phyloP scores from a whole-genome alignment of 1,140 invertebrate species.

The Meloidogyne exigua region DNA sequence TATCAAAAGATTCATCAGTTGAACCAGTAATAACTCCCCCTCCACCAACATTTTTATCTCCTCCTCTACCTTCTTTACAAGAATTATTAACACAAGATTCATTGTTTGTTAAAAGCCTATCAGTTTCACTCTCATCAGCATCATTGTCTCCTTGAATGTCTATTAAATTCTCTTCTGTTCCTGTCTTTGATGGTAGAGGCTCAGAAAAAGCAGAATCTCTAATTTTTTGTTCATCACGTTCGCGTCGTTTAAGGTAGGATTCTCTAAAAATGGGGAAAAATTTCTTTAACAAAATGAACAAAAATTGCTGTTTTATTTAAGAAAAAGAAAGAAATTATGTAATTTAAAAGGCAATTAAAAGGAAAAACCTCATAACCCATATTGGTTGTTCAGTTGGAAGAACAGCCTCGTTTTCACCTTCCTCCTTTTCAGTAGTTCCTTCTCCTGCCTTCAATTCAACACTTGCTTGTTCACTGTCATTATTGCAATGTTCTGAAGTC shows the following conservation, averaged over 20 bases:
- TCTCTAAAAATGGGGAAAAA: slow-evolving; percentile 36
- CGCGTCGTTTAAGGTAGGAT: slow-evolving; percentile 55
- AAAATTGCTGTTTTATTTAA: too few species aligned
- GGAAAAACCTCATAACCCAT: too few species aligned
- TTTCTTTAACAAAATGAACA: too few species aligned
- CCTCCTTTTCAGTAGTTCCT: too few species aligned
- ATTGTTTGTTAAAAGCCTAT: slow-evolving; percentile 40
- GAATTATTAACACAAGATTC: too few species aligned
- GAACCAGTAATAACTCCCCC: slow-evolving; percentile 26
- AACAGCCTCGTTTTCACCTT: too few species aligned
- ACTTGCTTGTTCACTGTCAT: too few species aligned
- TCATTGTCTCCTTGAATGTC: slow-evolving; percentile 24
- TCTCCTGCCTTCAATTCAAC: too few species aligned
- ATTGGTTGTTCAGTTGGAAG: too few species aligned
- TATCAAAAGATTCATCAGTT: slow-evolving; percentile 15
- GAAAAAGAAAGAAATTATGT: too few species aligned
- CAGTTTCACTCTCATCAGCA: slow-evolving; percentile 31
- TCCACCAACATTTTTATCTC: not conserved
- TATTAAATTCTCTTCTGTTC: not conserved
- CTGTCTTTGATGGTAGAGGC: not conserved
- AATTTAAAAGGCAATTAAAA: too few species aligned
- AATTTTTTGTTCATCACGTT: slow-evolving; percentile 53
- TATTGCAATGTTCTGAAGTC: too few species aligned
- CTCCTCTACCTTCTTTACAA: not conserved
- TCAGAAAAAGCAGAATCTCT: slow-evolving; percentile 17